Evolutionary conservation across 2,797 vertebrate species (phyloP), one percentile per base, ranked within the genome.

Genomic region (Acridotheres tristis): DNA sequence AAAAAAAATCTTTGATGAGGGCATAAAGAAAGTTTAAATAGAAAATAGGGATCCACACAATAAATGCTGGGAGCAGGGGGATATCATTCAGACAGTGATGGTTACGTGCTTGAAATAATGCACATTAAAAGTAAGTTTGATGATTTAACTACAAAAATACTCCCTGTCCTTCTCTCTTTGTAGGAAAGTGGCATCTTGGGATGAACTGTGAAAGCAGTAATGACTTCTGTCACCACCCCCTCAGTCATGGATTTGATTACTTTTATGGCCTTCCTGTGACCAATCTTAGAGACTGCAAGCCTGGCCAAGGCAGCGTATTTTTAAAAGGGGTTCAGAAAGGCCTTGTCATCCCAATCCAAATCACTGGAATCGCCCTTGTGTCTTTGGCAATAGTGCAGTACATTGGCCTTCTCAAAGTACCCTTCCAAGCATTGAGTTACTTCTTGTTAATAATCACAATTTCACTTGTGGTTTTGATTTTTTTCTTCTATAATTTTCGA

Each of bases 111-210:
- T 76, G 42, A 50, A 78, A 42, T 77, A 67, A 54, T 2, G 3
- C 19, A 38, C 26, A 4, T 86, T 54, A 16, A 78, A 66, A 66
- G 29, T 81, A 89, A 62, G 36, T 77, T 62, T 83, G 54, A 69
- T 76, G 75, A 47, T 75, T 85, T 75, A 90, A 77, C 68, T 93
- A 78, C 40, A 88, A 57, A 94, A 92, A 83, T 71, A 32, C 10
- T 85, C 34, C 53, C 34, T 80, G 18, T 69, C 1, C 30, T 85
- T 93, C 23, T 95, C 51, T 95, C 81, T 90, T 78, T 57, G 5
- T 95, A 99, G 99, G 99, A 54, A 99, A 99, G 93, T 99, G 99
- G 99, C 99, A 99, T 96, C 98, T 99, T 7, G 99, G 99, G 7
- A 94, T 99, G 18, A 99, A 98, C 96, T 99, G 98, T 88, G 87